Evolutionary conservation across 1,140 invertebrate species (phyloP), one percentile per base, ranked within the genome.

Genomic region (Drosophila kohkoa): DNA sequence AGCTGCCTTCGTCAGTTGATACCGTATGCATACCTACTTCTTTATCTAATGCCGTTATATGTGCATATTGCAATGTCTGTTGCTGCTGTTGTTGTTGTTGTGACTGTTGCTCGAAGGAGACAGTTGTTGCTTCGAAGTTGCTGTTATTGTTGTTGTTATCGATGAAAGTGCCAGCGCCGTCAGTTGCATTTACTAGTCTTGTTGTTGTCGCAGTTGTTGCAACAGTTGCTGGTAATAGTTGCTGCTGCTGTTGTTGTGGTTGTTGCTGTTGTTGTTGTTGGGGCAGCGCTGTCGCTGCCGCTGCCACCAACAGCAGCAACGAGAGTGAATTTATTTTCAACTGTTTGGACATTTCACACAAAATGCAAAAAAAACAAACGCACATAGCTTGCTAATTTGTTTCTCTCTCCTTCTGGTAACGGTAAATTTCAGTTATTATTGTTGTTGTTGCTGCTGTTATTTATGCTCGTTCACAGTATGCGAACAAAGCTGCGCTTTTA

Each of bases 21-120:
- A 79, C 74, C 65, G 65, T 80, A 75, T 85, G 73, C 90, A 90
- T 92, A 92, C 90, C 90, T 92, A 92, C 90, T 91, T 92, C 90
- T 91, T 92, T 92, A 79, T 92, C 90, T 80, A 91, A 82, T 70
- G 81, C 64, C 54, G 86, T 79, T 77, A 92, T 90, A 73, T 82
- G 77, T 72, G 85, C 62, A 89, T 75, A 83, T 71, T 89, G 85
- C 82, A 86, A 20, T 65, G 60, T 15, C 38, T 67, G 52, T 13
- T 35, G 52, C 43, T 58, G 69, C 55, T 54, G 51, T 35, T 60
- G 51, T 63, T 49, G 82, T 48, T 66, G 75, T 25, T 25, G 20
- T 48, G 63, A 70, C 25, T 65, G 74, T n/a, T 79, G 74, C 13
- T 83, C 83, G 20, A 80, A 77, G 80, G 77, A 68, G 77, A 38